A percentile compares a stretch with the other conserved stretches of the same genome.
These are phyloP conservation scores for Drosophila austrosaltans DNA, from an alignment of 2,888 invertebrate species.

Conservation along the genomic window DNA sequence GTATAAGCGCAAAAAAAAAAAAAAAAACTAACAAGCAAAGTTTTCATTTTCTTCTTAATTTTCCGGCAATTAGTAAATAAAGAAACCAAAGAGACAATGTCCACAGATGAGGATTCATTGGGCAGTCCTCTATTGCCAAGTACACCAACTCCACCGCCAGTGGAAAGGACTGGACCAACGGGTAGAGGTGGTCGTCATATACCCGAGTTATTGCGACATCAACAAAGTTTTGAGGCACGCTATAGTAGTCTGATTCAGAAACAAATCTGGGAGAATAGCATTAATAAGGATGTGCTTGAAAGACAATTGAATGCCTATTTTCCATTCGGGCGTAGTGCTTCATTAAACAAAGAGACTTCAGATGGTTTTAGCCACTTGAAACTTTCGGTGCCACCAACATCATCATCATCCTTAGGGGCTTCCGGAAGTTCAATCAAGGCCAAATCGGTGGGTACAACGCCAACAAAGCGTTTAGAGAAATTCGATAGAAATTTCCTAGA, in stretches of 20 bases:
- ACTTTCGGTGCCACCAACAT: conserved; percentile 21
- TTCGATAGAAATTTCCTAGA: conserved; percentile 40
- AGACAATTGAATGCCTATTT: conserved; percentile 90
- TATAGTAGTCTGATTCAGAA: conserved; percentile 82
- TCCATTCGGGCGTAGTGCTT: conserved; percentile 83
- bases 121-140: conserved; percentile 48
- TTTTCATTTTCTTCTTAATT: conserved; percentile 51
- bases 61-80: conserved; percentile 67
- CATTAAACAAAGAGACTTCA: conserved; percentile 53
- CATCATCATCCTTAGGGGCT: neutral
- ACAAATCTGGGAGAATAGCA: conserved; percentile 82
- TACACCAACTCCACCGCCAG: conserved; percentile 2
- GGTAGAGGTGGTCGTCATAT: conserved; percentile 33
- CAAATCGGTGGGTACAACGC: conserved; percentile 63
- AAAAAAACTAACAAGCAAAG: conserved; percentile 40
- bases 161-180: neutral
- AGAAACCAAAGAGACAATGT: conserved; percentile 40
- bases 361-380: conserved; percentile 42
- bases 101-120: conserved; percentile 64
- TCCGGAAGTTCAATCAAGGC: conserved; percentile 4
- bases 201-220: conserved; percentile 66
- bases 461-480: conserved; percentile 44
- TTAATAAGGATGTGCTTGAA: conserved; percentile 84
- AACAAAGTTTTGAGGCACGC: conserved; percentile 82
- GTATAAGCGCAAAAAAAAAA: conserved; percentile 19